phyloP scores from a whole-genome alignment of 2,888 invertebrate genomes.

The Volucella zonaria region DNA sequence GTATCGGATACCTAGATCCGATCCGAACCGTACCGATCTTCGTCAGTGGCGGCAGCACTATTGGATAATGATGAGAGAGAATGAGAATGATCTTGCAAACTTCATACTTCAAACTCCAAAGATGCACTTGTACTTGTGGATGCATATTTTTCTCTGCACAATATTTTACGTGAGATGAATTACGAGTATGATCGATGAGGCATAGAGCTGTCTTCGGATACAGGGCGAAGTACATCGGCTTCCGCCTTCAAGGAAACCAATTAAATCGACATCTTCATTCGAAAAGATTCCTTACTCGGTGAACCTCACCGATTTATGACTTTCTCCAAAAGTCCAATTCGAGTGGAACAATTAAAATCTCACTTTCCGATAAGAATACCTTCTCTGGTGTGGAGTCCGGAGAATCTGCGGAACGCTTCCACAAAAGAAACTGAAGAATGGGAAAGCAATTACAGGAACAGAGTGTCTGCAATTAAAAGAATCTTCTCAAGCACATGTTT shows the following conservation, averaged over 20 bases:
- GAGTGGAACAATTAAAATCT: slow-evolving; percentile 49
- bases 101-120: not conserved
- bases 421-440: slow-evolving; percentile 1
- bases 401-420: not conserved
- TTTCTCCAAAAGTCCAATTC: slow-evolving; percentile 9
- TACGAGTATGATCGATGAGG: slow-evolving; percentile 43
- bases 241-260: slow-evolving; percentile 55
- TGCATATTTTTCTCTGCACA: slow-evolving; percentile 53
- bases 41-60: slow-evolving; percentile 16
- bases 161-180: slow-evolving; percentile 72
- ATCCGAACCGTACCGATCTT: slow-evolving; percentile 62
- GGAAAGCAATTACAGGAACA: slow-evolving; percentile 58
- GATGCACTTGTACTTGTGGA: slow-evolving; percentile 27
- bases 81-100: too few species aligned
- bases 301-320: slow-evolving; percentile 21
- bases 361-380: slow-evolving; percentile 53
- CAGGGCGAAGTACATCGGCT: slow-evolving; percentile 51
- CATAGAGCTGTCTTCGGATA: slow-evolving; percentile 13
- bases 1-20: slow-evolving; percentile 53
- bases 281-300: not conserved
- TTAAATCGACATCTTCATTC: slow-evolving; percentile 53
- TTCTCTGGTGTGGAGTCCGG: slow-evolving; percentile 29
- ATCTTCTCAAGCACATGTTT: slow-evolving; percentile 41
- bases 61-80: slow-evolving; percentile 16
- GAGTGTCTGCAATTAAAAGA: slow-evolving; percentile 41